Evolutionary conservation across 1,140 invertebrate genomes (phyloP).

Genomic region (Catajapyx aquilonaris): DNA sequence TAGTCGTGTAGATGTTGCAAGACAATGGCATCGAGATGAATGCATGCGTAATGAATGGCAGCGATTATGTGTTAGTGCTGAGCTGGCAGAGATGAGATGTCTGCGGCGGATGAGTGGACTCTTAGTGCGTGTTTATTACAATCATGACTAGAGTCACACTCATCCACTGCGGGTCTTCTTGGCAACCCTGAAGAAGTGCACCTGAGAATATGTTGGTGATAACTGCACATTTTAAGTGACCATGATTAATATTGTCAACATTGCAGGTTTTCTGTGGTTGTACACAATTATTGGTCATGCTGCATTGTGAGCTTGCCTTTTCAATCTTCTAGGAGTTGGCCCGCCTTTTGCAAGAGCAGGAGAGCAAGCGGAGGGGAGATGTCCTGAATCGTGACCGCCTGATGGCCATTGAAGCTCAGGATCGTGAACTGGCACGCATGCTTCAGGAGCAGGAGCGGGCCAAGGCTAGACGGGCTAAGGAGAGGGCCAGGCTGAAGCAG

Average conservation of each 20-base stretch:
- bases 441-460: slow-evolving; percentile 63
- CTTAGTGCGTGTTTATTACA: slow-evolving; percentile 18
- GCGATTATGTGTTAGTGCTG: too few relatives aligned
- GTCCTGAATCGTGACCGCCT: slow-evolving; percentile 41
- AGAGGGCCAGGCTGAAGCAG: slow-evolving; percentile 40
- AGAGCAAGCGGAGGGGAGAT: slow-evolving; percentile 32
- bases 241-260: not conserved
- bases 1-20: too few relatives aligned
- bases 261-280: too few relatives aligned
- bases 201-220: not conserved
- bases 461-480: slow-evolving; percentile 38
- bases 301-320: too few relatives aligned
- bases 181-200: not conserved
- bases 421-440: slow-evolving; percentile 68
- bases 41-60: too few relatives aligned
- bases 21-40: too few relatives aligned
- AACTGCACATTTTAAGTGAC: not conserved
- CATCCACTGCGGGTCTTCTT: slow-evolving; percentile 17
- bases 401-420: slow-evolving; percentile 72
- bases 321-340: slow-evolving; percentile 34
- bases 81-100: too few relatives aligned
- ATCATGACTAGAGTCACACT: slow-evolving; percentile 27
- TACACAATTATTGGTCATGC: too few relatives aligned
- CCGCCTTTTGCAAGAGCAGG: slow-evolving; percentile 37
- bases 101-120: slow-evolving; percentile 12